Percentiles rank a stretch among this genome's conserved stretches.
Conservation (phyloP, 2,113 vertebrate species). For the Artemisiospiza belli region DNA sequence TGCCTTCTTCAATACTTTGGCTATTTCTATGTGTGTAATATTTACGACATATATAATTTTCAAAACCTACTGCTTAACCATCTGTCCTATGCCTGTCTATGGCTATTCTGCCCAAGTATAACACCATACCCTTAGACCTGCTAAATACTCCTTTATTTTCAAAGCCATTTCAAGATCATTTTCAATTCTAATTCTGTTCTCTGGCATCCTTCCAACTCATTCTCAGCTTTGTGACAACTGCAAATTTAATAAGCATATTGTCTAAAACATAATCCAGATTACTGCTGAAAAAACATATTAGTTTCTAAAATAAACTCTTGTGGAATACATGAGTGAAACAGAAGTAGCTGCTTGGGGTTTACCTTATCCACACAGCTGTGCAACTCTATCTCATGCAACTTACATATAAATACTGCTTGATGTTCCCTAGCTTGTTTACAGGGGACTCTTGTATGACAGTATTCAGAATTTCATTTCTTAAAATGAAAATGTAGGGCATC, state of each 20-base stretch:
- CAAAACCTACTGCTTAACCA: not conserved
- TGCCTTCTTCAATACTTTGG: not conserved
- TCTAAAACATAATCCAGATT: not conserved
- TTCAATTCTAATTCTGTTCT: not conserved
- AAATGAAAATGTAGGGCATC: not conserved
- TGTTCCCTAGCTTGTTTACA: not conserved
- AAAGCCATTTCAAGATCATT: not conserved
- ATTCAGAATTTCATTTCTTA: not conserved
- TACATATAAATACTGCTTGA: not conserved
- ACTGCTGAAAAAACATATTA: not conserved
- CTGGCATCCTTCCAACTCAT: not conserved
- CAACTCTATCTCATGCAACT: not conserved
- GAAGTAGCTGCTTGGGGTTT: not conserved
- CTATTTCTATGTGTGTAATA: not conserved
- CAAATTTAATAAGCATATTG: not conserved
- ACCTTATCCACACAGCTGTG: not conserved
- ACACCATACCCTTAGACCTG: not conserved
- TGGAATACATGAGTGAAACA: not conserved
- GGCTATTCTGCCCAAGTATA: not conserved
- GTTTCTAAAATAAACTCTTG: not conserved
- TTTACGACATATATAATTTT: not conserved
- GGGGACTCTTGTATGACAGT: not conserved
- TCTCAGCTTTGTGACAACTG: not conserved
- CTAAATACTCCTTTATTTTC: not conserved
- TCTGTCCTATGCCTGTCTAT: not conserved